Percentiles rank a stretch among this genome's conserved stretches.
Conservation (phyloP, 2,113 vertebrate genomes). For the Todiramphus saurophagus region DNA sequence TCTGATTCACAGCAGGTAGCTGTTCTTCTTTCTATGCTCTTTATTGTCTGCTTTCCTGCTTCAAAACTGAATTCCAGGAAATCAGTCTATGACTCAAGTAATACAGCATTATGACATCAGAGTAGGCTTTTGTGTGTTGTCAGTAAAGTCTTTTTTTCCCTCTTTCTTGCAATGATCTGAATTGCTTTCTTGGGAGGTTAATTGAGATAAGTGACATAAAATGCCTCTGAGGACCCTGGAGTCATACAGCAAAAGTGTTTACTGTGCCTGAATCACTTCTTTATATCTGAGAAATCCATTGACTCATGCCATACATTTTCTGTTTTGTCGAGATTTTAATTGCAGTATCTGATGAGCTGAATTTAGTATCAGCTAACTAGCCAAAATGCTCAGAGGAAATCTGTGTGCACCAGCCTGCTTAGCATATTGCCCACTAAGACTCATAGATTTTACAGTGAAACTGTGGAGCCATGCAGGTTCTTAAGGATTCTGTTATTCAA, state of each 20-base stretch:
- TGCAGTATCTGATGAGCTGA: not conserved
- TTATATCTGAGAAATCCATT: slow-evolving; percentile 24
- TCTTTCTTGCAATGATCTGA: not conserved
- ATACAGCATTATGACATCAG: slow-evolving; percentile 39
- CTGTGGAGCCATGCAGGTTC: not conserved
- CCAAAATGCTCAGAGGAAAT: not conserved
- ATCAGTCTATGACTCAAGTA: slow-evolving; percentile 23
- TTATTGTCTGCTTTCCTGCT: not conserved
- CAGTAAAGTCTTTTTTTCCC: not conserved
- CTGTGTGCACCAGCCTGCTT: not conserved
- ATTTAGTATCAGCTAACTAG: not conserved
- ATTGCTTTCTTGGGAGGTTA: slow-evolving; percentile 10
- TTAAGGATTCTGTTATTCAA: not conserved
- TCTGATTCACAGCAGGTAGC: not conserved
- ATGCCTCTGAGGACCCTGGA: not conserved
- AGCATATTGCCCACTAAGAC: not conserved
- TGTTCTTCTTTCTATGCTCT: not conserved
- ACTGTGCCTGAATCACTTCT: not conserved
- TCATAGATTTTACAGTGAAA: not conserved
- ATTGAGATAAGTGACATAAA: slow-evolving; percentile 29
- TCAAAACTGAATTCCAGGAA: slow-evolving; percentile 39
- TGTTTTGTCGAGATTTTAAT: not conserved
- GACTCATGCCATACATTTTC: slow-evolving; percentile 24
- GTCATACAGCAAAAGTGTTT: slow-evolving; percentile 10
- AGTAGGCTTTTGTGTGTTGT: not conserved